Evolutionary conservation across 2,113 vertebrate genomes (phyloP).

Genomic region (Hirundichthys speculiger): DNA sequence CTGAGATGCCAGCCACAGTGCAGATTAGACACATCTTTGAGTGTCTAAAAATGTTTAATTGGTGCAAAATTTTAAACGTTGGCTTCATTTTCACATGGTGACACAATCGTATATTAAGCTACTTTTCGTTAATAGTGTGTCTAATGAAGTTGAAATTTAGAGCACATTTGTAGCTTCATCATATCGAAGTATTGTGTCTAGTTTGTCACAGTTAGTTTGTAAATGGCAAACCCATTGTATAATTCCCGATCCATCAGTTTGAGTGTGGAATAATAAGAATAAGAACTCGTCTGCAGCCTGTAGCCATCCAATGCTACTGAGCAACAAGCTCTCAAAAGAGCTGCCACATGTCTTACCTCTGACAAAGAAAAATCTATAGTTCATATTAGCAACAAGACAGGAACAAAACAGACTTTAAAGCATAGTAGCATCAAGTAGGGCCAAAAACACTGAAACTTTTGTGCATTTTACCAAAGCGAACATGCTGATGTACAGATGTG

Average conservation of each 20-base stretch:
- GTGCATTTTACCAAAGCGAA: conserved; percentile 25
- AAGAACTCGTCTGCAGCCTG: conserved; percentile 20
- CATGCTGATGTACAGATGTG: neutral
- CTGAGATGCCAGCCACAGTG: conserved; percentile 29
- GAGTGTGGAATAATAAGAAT: conserved; percentile 36
- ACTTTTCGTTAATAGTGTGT: conserved; percentile 54
- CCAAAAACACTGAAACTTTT: conserved; percentile 33
- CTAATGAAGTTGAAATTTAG: conserved; percentile 53
- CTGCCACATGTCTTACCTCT: neutral
- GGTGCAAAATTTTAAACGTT: conserved; percentile 44
- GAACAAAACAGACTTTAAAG: conserved; percentile 6
- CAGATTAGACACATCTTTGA: conserved; percentile 52
- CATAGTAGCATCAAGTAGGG: conserved; percentile 4
- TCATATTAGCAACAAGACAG: conserved; percentile 14
- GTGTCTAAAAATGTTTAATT: conserved; percentile 46
- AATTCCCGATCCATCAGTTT: conserved; percentile 19
- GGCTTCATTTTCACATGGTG: conserved; percentile 50
- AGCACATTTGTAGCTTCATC: conserved; percentile 46
- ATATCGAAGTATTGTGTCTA: conserved; percentile 26
- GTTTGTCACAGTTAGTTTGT: conserved; percentile 33
- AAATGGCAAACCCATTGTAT: conserved; percentile 25
- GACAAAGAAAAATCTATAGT: conserved; percentile 16
- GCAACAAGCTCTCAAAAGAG: neutral
- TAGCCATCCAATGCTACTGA: conserved; percentile 1
- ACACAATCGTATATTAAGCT: conserved; percentile 61